These are phyloP conservation scores for Sesamia nonagrioides DNA, from an alignment of 1,140 invertebrate genomes.

Conservation along the genomic window DNA sequence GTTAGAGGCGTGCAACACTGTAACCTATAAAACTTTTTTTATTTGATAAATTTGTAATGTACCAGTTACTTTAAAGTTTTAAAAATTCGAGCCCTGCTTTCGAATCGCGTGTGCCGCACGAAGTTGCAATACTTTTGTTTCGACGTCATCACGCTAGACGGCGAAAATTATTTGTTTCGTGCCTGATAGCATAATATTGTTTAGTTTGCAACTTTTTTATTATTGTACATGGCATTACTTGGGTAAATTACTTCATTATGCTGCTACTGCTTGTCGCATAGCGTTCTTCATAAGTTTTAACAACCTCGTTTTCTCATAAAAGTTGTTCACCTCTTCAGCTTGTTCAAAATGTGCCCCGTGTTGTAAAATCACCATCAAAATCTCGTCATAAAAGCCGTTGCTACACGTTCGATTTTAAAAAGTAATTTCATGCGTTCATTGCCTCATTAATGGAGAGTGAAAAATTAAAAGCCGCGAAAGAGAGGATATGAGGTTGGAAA, in stretches of 20 bases:
- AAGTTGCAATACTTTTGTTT: slow-evolving; percentile 49
- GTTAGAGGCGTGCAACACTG: background rate
- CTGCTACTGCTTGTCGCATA: slow-evolving; percentile 14
- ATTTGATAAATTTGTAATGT: slow-evolving; percentile 14
- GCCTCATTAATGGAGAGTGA: slow-evolving; percentile 60
- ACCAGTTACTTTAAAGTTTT: slow-evolving; percentile 12
- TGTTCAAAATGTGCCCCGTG: background rate
- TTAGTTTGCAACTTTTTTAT: slow-evolving; percentile 39
- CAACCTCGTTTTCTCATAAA: background rate
- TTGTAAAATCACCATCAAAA: background rate
- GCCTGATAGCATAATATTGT: slow-evolving; percentile 39
- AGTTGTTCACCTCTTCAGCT: slow-evolving; percentile 12
- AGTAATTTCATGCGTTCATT: slow-evolving; percentile 25
- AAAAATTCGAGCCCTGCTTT: slow-evolving; percentile 44
- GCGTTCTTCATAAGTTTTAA: slow-evolving; percentile 12
- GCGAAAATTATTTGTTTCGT: slow-evolving; percentile 47
- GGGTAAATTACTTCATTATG: slow-evolving; percentile 45
- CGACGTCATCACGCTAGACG: slow-evolving; percentile 49
- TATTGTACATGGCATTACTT: slow-evolving; percentile 31
- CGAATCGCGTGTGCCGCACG: slow-evolving; percentile 40
- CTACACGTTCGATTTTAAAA: slow-evolving; percentile 10
- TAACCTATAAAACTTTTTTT: background rate
- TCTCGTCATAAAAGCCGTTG: background rate
- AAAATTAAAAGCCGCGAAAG: slow-evolving; percentile 64
- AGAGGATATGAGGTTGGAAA: slow-evolving; percentile 50